Evolutionary conservation across 53 echinoderm and acorn worm genomes (phyloP).

Genomic region (Astropecten irregularis): DNA sequence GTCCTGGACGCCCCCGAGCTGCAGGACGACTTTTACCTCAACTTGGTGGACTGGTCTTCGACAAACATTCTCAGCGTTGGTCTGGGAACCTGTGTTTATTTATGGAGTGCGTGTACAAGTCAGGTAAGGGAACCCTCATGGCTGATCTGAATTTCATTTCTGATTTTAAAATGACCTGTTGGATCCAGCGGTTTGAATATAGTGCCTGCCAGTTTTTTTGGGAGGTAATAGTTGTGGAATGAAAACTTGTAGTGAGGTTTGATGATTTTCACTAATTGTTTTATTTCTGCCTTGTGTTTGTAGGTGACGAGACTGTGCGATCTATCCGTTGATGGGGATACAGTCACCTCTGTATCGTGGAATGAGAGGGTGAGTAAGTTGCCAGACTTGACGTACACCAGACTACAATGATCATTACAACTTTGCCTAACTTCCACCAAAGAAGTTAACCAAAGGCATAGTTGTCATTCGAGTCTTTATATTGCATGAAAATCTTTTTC

Average conservation of each 20-base stretch:
- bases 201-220: too few species aligned
- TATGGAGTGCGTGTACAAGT: conserved; percentile 99
- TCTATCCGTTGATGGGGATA: conserved; percentile 90
- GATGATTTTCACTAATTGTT: too few species aligned
- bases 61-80: conserved; percentile 96
- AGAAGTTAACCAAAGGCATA: too few species aligned
- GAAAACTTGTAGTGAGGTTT: background rate
- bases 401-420: too few species aligned
- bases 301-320: conserved; percentile 98
- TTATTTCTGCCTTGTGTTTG: background rate
- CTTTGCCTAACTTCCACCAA: too few species aligned
- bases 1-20: conserved; percentile 97
- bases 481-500: too few species aligned
- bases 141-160: too few species aligned
- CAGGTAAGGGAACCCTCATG: conserved; percentile 66
- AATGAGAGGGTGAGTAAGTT: conserved; percentile 86
- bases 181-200: too few species aligned
- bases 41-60: conserved; percentile 96
- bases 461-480: too few species aligned
- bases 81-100: conserved; percentile 95
- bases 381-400: too few species aligned
- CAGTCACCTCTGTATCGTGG: conserved; percentile 98
- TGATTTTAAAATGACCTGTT: background rate
- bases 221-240: background rate
- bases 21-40: conserved; percentile 94